Base-by-base conservation (phyloP, 2,113 vertebrate species). In the Paradoxurus hermaphroditus region DNA sequence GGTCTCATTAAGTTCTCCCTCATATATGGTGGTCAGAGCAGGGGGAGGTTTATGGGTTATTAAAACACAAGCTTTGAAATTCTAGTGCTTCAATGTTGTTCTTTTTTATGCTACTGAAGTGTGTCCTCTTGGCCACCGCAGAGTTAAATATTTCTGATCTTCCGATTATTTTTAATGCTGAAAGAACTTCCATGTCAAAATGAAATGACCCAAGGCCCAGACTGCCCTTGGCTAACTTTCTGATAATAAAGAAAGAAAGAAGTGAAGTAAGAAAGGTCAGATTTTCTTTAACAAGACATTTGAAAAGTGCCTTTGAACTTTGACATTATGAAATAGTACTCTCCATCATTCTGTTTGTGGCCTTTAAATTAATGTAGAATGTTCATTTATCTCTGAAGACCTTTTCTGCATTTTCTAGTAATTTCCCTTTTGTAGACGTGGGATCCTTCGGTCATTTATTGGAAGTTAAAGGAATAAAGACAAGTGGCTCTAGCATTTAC, bases 291-390 rank as follows among this genome's bases (percentile, higher is more conserved):
- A 97, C 97, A 65, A 95, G 93, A 82, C 62, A 79, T 91, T 94
- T 95, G 36, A 95, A 95, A 84, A 95, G 75, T 95, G 83, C 75
- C 86, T 95, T 95, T 95, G 97, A 98, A 97, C 96, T 95, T 95
- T 96, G 96, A 93, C 97, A 95, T 97, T 95, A 96, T 93, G 90
- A 95, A 75, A 79, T 90, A 81, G 86, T 91, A 56, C 83, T 44
- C 44, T 96, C 88, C 75, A 62, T 94, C 91, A 72, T 95, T 96
- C 83, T 96, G 90, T 96, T 96, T 95, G 92, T 95, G 73, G 72
- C 86, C 91, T 97, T 96, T 91, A 91, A 92, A 90, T 96, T 95
- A 95, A 90, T 96, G 73, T 85, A 87, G 62, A 85, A 49, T 70
- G 39, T 90, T 86, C 92, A 82, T 96, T 96, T 92, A 84, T 93